Conservation (phyloP, 2,113 vertebrate species). For the Siniperca knerii region DNA sequence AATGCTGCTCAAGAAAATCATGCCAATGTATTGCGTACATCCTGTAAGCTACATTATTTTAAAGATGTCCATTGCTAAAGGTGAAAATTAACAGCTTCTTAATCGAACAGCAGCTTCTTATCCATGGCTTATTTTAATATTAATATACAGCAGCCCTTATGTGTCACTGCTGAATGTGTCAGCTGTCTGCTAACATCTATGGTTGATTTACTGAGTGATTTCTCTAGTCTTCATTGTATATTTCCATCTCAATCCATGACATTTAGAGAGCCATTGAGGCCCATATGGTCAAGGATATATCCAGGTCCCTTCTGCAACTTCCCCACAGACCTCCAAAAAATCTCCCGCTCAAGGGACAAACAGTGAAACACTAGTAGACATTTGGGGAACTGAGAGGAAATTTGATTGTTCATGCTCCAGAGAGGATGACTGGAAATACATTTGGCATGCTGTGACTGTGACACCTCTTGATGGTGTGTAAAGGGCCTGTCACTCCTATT, state of each 20-base stretch:
- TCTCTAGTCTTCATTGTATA: constrained; percentile 15
- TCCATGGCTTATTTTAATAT: constrained; percentile 6
- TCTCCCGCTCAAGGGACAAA: constrained; percentile 43
- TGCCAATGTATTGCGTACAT: constrained; percentile 5
- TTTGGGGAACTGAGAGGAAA: constrained; percentile 41
- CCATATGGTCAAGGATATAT: constrained; percentile 18
- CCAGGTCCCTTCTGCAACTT: constrained; percentile 23
- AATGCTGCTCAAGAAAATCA: constrained; percentile 29
- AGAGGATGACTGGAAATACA: constrained; percentile 42
- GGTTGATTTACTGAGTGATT: constrained; percentile 24
- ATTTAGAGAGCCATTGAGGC: constrained; percentile 25
- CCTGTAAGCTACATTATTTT: constrained; percentile 1
- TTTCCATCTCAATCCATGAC: constrained; percentile 48
- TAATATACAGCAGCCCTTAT: background rate
- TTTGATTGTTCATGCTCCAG: constrained; percentile 40
- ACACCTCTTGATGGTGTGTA: constrained; percentile 46
- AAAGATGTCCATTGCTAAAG: constrained; percentile 23
- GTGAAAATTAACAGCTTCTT: constrained; percentile 24
- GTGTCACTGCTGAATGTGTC: background rate
- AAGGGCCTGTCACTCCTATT: constrained; percentile 45
- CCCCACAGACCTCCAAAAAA: constrained; percentile 29
- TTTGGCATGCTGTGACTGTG: constrained; percentile 61
- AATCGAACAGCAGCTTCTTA: background rate
- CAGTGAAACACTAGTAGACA: constrained; percentile 38
- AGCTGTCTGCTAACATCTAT: background rate